phyloP scores from a whole-genome alignment of 1,140 invertebrate genomes.

The Drosophila melanogaster region DNA sequence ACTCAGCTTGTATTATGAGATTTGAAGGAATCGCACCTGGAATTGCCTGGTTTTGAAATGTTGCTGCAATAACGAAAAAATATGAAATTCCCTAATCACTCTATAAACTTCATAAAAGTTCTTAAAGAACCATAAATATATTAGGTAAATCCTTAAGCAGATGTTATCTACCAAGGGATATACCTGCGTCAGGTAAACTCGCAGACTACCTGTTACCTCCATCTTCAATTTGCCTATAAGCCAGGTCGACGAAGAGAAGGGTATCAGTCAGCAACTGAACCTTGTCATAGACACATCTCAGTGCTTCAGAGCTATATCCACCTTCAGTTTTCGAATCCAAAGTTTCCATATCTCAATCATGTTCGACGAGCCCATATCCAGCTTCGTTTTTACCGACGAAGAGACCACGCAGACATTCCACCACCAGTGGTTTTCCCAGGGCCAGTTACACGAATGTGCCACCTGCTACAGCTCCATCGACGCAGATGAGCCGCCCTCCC shows the following conservation, averaged over 20 bases:
- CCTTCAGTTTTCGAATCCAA: neutral
- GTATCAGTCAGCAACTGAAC: slow-evolving; percentile 43
- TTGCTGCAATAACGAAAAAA: too few relatives aligned
- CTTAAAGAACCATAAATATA: slow-evolving; percentile 7
- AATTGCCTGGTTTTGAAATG: too few relatives aligned
- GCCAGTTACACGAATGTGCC: slow-evolving; percentile 58
- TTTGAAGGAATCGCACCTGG: too few relatives aligned
- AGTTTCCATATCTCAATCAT: slow-evolving; percentile 15
- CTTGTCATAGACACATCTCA: slow-evolving; percentile 37
- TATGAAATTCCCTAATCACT: neutral
- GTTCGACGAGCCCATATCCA: slow-evolving; percentile 48
- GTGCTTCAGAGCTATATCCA: neutral
- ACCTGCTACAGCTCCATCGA: slow-evolving; percentile 64
- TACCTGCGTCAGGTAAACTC: slow-evolving; percentile 22
- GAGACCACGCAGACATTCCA: slow-evolving; percentile 47
- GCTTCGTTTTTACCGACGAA: slow-evolving; percentile 55
- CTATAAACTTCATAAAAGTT: neutral
- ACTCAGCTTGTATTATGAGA: too few relatives aligned
- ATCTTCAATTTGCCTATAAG: slow-evolving; percentile 26
- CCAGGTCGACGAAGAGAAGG: neutral
- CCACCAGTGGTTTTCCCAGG: slow-evolving; percentile 53
- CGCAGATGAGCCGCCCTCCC: slow-evolving; percentile 62
- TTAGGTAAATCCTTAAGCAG: slow-evolving; percentile 35
- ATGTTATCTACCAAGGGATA: slow-evolving; percentile 11
- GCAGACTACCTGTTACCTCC: slow-evolving; percentile 20